phyloP scores from a whole-genome alignment of 2,797 vertebrate genomes.

The Malacoraja senta region DNA sequence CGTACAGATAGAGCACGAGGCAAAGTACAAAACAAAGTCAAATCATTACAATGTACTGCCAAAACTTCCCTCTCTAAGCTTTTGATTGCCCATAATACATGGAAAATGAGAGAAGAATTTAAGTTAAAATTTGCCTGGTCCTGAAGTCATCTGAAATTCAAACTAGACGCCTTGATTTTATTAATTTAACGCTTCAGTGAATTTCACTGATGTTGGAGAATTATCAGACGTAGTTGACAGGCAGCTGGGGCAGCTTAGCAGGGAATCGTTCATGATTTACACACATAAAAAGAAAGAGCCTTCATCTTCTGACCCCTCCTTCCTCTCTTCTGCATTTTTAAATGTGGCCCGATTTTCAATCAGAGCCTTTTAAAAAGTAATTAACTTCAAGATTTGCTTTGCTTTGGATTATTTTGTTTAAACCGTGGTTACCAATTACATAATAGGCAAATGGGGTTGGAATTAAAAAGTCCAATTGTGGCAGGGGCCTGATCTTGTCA shows the following conservation, averaged over 20 bases:
- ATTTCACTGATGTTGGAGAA: slow-evolving; percentile 37
- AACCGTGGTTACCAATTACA: slow-evolving; percentile 34
- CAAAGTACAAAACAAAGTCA: background rate
- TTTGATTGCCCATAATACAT: background rate
- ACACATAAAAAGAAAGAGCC: slow-evolving; percentile 31
- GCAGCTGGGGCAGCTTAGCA: slow-evolving; percentile 38
- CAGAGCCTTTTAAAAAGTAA: slow-evolving; percentile 37
- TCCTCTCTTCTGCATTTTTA: slow-evolving; percentile 18
- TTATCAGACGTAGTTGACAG: slow-evolving; percentile 37
- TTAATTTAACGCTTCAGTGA: slow-evolving; percentile 39
- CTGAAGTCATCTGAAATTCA: slow-evolving; percentile 38
- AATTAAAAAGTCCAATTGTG: slow-evolving; percentile 28
- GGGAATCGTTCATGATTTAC: slow-evolving; percentile 35
- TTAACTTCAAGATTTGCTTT: slow-evolving; percentile 33
- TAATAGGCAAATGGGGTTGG: slow-evolving; percentile 21
- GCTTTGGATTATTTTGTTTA: slow-evolving; percentile 34
- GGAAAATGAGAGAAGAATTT: slow-evolving; percentile 34
- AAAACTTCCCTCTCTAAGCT: background rate
- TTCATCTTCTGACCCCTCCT: slow-evolving; percentile 21
- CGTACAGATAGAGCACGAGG: background rate
- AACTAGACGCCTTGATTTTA: slow-evolving; percentile 36
- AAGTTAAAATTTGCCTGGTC: slow-evolving; percentile 33
- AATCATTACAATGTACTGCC: background rate
- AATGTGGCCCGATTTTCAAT: slow-evolving; percentile 11
- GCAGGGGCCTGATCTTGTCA: slow-evolving; percentile 22